These are phyloP conservation scores for Onychostruthus taczanowskii DNA, from an alignment of 2,113 vertebrate species.

Conservation along the genomic window DNA sequence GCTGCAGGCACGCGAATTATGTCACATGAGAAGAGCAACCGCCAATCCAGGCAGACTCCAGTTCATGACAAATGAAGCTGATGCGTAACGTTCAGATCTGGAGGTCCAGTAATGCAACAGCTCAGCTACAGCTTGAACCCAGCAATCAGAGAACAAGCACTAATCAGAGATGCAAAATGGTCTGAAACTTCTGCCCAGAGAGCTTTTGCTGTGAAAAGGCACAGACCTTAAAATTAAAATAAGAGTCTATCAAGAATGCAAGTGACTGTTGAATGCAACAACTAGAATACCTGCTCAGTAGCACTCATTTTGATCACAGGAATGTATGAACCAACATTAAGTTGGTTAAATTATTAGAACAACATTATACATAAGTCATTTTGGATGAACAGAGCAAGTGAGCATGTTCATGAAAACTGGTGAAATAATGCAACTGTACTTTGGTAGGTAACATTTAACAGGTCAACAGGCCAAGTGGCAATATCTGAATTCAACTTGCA, in stretches of 20 bases:
- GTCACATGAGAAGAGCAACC: background rate
- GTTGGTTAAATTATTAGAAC: background rate
- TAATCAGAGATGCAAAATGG: background rate
- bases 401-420: background rate
- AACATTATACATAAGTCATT: background rate
- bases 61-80: background rate
- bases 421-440: background rate
- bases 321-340: background rate
- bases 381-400: background rate
- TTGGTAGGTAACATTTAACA: background rate
- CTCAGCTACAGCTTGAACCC: background rate
- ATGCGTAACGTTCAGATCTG: background rate
- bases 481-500: background rate
- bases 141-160: background rate
- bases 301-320: background rate
- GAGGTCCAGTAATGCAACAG: background rate
- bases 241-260: background rate
- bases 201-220: background rate
- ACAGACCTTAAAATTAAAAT: background rate
- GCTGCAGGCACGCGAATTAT: rapidly evolving
- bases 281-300: background rate
- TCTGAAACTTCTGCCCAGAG: background rate
- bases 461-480: background rate
- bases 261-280: background rate
- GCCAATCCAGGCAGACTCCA: background rate